Evolutionary conservation across 2,113 vertebrate genomes (phyloP).

Genomic region (Corythoichthys haematopterus): DNA sequence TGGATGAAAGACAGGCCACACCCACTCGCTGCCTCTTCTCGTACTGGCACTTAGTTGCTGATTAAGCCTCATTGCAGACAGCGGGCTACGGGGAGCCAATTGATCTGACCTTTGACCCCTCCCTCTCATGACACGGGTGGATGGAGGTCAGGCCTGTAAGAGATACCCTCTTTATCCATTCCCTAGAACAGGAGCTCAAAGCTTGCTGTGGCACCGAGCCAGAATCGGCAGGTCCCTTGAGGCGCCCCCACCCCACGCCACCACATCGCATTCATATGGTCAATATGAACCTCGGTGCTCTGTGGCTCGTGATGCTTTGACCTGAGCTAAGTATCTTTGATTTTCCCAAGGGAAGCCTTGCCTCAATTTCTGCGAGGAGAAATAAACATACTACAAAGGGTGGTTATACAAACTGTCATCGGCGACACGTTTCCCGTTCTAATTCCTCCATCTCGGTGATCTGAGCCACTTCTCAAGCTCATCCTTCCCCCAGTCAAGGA

Average conservation of each 20-base stretch:
- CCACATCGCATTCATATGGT: conserved; percentile 52
- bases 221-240: conserved; percentile 79
- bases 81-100: conserved; percentile 84
- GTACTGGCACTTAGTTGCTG: conserved; percentile 85
- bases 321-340: conserved; percentile 35
- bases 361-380: background rate
- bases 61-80: conserved; percentile 86
- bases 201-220: conserved; percentile 84
- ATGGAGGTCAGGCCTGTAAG: conserved; percentile 95
- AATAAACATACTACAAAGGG: conserved; percentile 7
- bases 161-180: conserved; percentile 94
- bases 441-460: conserved; percentile 21
- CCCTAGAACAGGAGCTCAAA: conserved; percentile 90
- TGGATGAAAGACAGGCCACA: conserved; percentile 32
- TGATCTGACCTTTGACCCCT: conserved; percentile 85
- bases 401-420: background rate
- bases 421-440: background rate
- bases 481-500: conserved; percentile 54
- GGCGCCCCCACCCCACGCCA: conserved; percentile 44
- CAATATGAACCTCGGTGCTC: conserved; percentile 49
- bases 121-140: conserved; percentile 77
- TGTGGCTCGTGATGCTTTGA: conserved; percentile 42
- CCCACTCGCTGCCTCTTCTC: conserved; percentile 48
- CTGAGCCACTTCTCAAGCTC: conserved; percentile 34
- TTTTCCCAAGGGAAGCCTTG: conserved; percentile 44